Evolutionary conservation across 2,113 vertebrate species (phyloP), one percentile per base, ranked within the genome.

Genomic region (Psittacara wagleri): DNA sequence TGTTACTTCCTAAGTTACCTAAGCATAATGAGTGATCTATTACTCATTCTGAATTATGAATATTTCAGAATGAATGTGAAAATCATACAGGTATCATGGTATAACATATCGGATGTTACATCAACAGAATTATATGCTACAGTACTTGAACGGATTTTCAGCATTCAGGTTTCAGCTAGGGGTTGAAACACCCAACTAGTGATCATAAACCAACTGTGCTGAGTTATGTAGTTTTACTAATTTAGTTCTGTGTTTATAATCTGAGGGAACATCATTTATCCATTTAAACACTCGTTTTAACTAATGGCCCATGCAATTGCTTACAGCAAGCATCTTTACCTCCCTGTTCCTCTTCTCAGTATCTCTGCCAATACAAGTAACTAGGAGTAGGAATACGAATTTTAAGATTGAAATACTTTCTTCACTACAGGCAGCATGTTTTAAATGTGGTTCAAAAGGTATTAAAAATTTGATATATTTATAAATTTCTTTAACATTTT

Each of bases 201-300:
- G 37, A 91, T 51, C 20, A 78, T 49, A 67, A 83, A 80, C 43
- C 25, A 70, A 59, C 18, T 48, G 4, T 78, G 52, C 75, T 62
- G 70, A 96, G 74, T 78, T 93, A 68, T 8, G 8, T 7, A 75
- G 72, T 95, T 92, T 79, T 55, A 54, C 29, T 79, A 67, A 89
- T 92, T 90, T 93, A 84, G 35, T 76, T 81, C 41, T 33, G 25
- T 76, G 44, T 46, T 93, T 95, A 69, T 76, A 77, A 84, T 77
- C 62, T 86, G 75, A 95, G 94, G 17, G 39, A 59, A 43, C 15
- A 88, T 72, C 8, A 59, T 52, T 93, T 93, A 94, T 43, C 48
- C 57, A 86, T 92, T 97, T 97, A 96, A 95, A 95, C 9, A 54
- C 31, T 46, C 69, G 17, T 88, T 95, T 90, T 88, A 92, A 90